phyloP scores from a whole-genome alignment of 2,113 vertebrate species.

The Tenebrosternarchus preto region DNA sequence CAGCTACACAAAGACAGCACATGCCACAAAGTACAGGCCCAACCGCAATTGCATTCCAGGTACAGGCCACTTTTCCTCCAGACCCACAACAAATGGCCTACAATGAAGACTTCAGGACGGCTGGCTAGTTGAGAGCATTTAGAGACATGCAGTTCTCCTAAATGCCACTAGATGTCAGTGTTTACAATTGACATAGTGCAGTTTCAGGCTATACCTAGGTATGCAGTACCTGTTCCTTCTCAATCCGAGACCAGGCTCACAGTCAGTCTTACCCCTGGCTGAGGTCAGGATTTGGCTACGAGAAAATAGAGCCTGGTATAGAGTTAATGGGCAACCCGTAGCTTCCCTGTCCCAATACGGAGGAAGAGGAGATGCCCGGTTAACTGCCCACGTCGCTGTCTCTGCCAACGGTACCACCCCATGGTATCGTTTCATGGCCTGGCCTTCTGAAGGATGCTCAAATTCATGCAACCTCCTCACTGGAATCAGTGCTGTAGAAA shows the following conservation, averaged over 20 bases:
- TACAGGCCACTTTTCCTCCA: background rate
- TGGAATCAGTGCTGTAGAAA: background rate
- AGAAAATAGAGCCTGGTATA: background rate
- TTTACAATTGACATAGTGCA: conserved; percentile 46
- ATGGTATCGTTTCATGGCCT: background rate
- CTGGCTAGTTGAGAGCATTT: background rate
- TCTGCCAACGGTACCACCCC: too few species aligned
- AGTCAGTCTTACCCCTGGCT: conserved; percentile 8
- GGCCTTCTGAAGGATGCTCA: background rate
- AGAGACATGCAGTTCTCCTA: conserved; percentile 42
- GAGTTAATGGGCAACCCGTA: background rate
- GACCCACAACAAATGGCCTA: background rate
- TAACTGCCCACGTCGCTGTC: too few species aligned
- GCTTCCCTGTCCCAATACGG: background rate
- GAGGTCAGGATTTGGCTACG: conserved; percentile 8
- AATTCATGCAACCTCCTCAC: background rate
- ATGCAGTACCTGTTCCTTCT: background rate
- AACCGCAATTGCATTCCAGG: too few species aligned
- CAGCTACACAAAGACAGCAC: background rate
- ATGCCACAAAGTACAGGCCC: too few species aligned
- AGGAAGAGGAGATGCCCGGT: background rate
- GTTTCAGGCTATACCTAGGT: background rate
- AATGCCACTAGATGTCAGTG: conserved; percentile 62
- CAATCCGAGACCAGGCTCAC: conserved; percentile 2
- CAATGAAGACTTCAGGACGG: conserved; percentile 4